Evolutionary conservation across 2,113 vertebrate genomes (phyloP).

Genomic region (Climacteris rufus): DNA sequence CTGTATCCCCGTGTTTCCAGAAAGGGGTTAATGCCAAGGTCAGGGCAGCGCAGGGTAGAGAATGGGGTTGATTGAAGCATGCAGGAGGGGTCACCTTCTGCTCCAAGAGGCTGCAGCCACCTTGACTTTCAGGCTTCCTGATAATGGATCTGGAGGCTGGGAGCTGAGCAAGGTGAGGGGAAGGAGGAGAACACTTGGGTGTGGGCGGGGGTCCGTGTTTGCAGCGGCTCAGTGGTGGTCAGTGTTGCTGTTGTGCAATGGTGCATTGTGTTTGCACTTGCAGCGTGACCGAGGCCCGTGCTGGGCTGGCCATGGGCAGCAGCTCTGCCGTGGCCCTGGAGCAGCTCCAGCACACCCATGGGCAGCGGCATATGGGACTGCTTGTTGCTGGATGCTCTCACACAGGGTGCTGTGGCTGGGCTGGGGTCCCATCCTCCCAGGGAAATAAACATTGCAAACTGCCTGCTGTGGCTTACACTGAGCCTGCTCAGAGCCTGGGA

Average conservation of each 20-base stretch:
- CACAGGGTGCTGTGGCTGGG: not conserved
- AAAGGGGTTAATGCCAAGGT: not conserved
- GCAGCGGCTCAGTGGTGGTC: accelerated
- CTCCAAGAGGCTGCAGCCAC: not conserved
- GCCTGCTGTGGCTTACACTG: accelerated
- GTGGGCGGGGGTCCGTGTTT: accelerated
- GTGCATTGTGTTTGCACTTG: not conserved
- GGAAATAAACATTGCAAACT: not conserved
- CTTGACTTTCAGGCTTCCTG: not conserved
- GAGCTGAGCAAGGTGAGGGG: not conserved
- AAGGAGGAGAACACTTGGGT: accelerated
- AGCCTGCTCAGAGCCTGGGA: not conserved
- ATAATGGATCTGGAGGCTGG: not conserved
- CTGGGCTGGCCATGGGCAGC: not conserved
- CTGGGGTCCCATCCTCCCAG: not conserved
- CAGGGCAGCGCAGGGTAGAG: not conserved
- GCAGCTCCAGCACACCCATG: not conserved
- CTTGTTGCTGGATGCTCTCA: not conserved
- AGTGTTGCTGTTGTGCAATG: not conserved
- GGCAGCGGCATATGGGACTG: not conserved
- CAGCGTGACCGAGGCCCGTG: accelerated
- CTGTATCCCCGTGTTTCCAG: not conserved
- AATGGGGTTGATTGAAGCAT: not conserved
- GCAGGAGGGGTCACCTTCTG: not conserved
- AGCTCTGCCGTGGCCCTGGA: not conserved